Evolutionary conservation across 2,888 invertebrate species (phyloP).

Genomic region (Antheraea assamensis): DNA sequence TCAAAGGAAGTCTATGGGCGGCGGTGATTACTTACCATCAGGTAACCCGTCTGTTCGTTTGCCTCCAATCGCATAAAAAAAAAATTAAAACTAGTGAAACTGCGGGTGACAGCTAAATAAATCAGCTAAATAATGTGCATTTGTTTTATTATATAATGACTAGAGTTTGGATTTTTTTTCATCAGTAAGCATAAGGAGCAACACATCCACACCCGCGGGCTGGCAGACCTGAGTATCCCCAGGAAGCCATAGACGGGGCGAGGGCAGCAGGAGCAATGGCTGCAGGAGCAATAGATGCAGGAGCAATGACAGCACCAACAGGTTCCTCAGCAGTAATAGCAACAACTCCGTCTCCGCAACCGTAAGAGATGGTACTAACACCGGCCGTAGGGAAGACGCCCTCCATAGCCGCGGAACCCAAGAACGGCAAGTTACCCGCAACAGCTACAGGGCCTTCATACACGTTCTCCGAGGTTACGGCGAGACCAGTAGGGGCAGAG

Average conservation of each 20-base stretch:
- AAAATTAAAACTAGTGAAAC: too few relatives aligned
- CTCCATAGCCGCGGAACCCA: neutral
- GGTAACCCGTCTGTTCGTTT: too few relatives aligned
- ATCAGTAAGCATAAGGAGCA: neutral
- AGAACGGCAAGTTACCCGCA: neutral
- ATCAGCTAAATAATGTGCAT: too few relatives aligned
- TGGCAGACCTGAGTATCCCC: neutral
- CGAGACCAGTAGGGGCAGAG: neutral
- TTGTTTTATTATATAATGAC: too few relatives aligned
- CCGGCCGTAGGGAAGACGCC: conserved; percentile 1
- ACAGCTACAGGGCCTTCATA: neutral
- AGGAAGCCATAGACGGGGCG: neutral
- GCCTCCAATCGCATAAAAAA: too few relatives aligned
- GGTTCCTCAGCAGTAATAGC: neutral
- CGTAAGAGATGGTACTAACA: neutral
- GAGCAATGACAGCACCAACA: neutral
- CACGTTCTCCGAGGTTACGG: neutral
- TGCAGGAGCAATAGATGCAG: neutral
- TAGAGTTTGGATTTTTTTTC: neutral
- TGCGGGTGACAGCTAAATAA: too few relatives aligned
- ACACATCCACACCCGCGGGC: neutral
- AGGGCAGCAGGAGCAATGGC: neutral
- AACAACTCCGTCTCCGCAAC: neutral
- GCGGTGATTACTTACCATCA: too few relatives aligned
- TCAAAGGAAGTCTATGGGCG: too few relatives aligned